These are phyloP conservation scores for Tribolium castaneum DNA, from an alignment of 1,140 invertebrate genomes.

Conservation along the genomic window DNA sequence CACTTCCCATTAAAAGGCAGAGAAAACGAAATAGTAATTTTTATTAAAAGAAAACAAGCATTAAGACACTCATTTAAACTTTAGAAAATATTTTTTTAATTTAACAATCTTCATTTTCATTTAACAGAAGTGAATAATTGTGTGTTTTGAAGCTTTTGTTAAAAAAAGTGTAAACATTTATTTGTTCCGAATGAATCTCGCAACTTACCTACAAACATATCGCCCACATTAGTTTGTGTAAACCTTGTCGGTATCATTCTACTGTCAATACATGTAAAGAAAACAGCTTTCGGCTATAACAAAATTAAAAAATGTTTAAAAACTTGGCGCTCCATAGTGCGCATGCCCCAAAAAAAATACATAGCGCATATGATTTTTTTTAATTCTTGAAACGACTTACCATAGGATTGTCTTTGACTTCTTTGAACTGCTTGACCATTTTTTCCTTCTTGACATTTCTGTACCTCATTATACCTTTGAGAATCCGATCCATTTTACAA, in stretches of 20 bases:
- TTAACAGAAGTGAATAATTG: too few species aligned
- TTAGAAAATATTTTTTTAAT: too few species aligned
- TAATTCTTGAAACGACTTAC: constrained; percentile 68
- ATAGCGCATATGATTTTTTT: not conserved
- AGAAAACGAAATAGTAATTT: too few species aligned
- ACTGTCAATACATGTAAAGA: constrained; percentile 98
- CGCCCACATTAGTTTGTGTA: constrained; percentile 94
- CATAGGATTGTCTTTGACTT: constrained; percentile 87
- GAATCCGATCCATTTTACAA: constrained; percentile 82
- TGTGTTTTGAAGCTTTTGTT: too few species aligned
- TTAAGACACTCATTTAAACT: too few species aligned
- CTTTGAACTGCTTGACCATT: constrained; percentile 91
- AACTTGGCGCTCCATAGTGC: not conserved
- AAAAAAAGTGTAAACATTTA: too few species aligned
- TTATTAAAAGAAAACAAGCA: too few species aligned
- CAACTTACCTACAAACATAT: constrained; percentile 91
- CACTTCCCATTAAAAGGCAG: too few species aligned
- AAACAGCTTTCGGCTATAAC: constrained; percentile 91
- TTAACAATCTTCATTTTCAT: too few species aligned
- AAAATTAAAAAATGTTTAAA: constrained; percentile 6
- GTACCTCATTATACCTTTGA: constrained; percentile 90
- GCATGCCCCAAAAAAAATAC: not conserved
- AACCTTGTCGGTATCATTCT: constrained; percentile 96
- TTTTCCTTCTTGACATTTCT: constrained; percentile 79
- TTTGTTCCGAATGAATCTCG: too few species aligned